Evolutionary conservation across 2,888 invertebrate species (phyloP).

Genomic region (Archaeoteleia sp.): DNA sequence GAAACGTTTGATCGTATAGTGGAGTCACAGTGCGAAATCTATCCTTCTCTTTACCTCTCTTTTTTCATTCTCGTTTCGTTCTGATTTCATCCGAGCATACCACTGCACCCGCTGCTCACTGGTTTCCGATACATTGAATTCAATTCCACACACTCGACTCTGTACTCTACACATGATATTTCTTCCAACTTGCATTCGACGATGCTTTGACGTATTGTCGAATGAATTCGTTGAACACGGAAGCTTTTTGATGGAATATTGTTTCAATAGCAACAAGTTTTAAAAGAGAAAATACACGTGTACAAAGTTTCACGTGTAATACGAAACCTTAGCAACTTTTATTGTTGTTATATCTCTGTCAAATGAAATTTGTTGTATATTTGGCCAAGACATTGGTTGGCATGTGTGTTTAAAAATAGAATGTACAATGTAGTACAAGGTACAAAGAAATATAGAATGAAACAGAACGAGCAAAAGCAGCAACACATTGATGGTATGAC

Average conservation of each 20-base stretch:
- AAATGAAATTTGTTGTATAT: too few species aligned
- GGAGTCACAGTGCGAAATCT: slow-evolving; percentile 21
- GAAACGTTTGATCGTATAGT: slow-evolving; percentile 38
- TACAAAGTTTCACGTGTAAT: slow-evolving; percentile 6
- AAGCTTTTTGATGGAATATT: slow-evolving; percentile 13
- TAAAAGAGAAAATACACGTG: slow-evolving; percentile 7
- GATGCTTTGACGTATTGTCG: slow-evolving; percentile 30
- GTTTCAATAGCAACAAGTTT: slow-evolving; percentile 35
- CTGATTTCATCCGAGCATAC: slow-evolving; percentile 37
- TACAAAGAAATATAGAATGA: too few species aligned
- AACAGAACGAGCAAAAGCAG: too few species aligned
- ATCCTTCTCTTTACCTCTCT: slow-evolving; percentile 20
- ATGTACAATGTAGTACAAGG: too few species aligned
- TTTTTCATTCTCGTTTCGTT: slow-evolving; percentile 15
- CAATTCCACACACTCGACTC: slow-evolving; percentile 19
- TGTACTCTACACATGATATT: slow-evolving; percentile 25
- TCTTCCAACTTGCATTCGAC: slow-evolving; percentile 22
- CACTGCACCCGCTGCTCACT: slow-evolving; percentile 12
- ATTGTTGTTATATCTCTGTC: too few species aligned
- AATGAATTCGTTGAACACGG: slow-evolving; percentile 21
- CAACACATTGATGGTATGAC: too few species aligned
- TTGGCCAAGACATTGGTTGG: too few species aligned
- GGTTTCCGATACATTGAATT: slow-evolving; percentile 41
- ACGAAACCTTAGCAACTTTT: slow-evolving; percentile 3
- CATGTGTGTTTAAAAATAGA: too few species aligned